Evolutionary conservation across 1,140 invertebrate genomes (phyloP), one percentile per base, ranked within the genome.

Genomic region (Drosophila prosaltans): DNA sequence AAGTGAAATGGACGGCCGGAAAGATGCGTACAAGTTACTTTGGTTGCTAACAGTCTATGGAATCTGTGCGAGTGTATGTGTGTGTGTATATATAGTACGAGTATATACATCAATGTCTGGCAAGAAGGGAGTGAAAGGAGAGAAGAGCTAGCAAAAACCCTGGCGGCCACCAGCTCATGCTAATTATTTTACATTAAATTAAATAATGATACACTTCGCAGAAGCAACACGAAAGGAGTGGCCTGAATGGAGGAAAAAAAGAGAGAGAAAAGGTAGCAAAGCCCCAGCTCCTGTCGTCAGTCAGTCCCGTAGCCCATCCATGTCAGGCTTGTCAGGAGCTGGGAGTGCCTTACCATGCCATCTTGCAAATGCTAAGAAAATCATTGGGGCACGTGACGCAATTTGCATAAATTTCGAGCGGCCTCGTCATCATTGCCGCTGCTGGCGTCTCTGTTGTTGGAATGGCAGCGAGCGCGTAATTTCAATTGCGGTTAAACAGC

Each of bases 151-250:
- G 1, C 3, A 36, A 36, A 36, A 36, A 36, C 32, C 45, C 57
- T 65, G 54, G 28, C 48, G 45, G 32, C 26, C 61, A 36, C 32
- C 32, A 61, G 80, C 69, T 72, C 78, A 76, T 66, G 78, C 85
- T 91, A 91, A 91, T 91, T 91, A 91, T 91, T 91, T 91, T 91
- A 91, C 81, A 91, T 91, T 91, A 91, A 91, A 91, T 91, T 91
- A 91, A 91, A 91, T 91, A 91, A 91, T 91, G 90, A 91, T 90
- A 91, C 90, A 88, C 78, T 88, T 88, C 65, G 65, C 70, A 74
- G 72, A 61, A 57, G 64, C 48, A 51, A 64, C 65, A 68, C 60
- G 63, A 80, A 78, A 74, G 72, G 75, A 75, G 72, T 78, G 63
- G 43, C 70, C 21, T 51, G 45, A 10, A 51, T 3, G 16, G 21